phyloP scores from a whole-genome alignment of 1,140 invertebrate species.

The Rhopalosiphum maidis region DNA sequence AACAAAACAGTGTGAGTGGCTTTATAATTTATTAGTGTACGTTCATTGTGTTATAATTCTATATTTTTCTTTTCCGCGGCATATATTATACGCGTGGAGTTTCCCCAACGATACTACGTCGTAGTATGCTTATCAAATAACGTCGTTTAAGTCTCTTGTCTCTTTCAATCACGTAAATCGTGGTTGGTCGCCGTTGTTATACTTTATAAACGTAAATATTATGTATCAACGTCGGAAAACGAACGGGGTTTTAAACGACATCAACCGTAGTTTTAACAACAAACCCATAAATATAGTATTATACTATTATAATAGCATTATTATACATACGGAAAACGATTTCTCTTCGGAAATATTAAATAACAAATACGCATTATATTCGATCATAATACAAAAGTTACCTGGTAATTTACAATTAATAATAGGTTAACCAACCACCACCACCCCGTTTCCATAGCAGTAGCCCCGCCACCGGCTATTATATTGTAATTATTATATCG shows the following conservation, averaged over 20 bases:
- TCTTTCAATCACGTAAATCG: neutral
- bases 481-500: conserved; percentile 42
- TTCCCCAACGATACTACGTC: neutral
- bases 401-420: conserved; percentile 32
- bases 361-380: neutral
- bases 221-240: neutral
- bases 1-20: neutral
- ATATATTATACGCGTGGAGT: neutral
- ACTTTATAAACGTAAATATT: neutral
- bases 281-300: neutral
- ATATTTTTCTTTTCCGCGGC: neutral
- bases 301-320: neutral
- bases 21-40: conserved; percentile 13
- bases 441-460: neutral
- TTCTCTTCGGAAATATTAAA: neutral
- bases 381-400: conserved; percentile 12
- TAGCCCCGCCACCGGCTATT: neutral
- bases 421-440: neutral
- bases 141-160: neutral
- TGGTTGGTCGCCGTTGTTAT: neutral
- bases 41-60: neutral
- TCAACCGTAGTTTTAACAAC: neutral
- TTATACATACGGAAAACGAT: neutral
- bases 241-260: neutral
- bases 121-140: neutral